Conservation (phyloP, 2,113 vertebrate species). For the Neodon shergylaensis region DNA sequence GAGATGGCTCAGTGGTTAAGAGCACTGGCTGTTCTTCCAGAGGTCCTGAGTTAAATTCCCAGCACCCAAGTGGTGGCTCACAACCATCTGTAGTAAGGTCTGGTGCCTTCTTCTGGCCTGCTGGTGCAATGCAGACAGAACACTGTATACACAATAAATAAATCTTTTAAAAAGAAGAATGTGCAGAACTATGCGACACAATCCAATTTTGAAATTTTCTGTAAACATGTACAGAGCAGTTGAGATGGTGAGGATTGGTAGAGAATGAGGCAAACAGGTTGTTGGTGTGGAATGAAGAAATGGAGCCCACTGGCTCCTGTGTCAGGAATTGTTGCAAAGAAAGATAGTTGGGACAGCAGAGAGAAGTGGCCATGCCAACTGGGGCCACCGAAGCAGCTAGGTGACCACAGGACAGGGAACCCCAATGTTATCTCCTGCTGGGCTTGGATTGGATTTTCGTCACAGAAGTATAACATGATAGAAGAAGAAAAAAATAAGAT, state of each 20-base stretch:
- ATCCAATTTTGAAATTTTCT: neutral
- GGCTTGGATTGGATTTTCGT: neutral
- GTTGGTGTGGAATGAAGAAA: neutral
- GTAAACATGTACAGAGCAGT: neutral
- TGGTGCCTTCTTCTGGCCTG: too few relatives aligned
- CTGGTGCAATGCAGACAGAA: too few relatives aligned
- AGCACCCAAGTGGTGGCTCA: too few relatives aligned
- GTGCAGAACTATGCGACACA: neutral
- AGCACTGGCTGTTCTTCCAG: neutral
- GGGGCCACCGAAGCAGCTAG: too few relatives aligned
- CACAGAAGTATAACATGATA: neutral
- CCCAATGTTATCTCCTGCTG: neutral
- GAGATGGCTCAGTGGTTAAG: neutral
- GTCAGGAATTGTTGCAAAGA: neutral
- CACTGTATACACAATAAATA: too few relatives aligned
- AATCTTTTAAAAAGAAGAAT: neutral
- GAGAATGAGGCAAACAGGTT: neutral
- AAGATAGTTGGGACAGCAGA: neutral
- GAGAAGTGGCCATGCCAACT: neutral
- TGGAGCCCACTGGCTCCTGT: neutral
- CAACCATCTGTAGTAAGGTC: too few relatives aligned
- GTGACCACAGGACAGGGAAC: neutral
- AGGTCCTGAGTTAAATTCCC: too few relatives aligned
- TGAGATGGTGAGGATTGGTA: neutral
- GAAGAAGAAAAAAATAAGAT: neutral